These are phyloP conservation scores for Mesochorus sp. DNA, from an alignment of 2,888 invertebrate species.

Conservation along the genomic window DNA sequence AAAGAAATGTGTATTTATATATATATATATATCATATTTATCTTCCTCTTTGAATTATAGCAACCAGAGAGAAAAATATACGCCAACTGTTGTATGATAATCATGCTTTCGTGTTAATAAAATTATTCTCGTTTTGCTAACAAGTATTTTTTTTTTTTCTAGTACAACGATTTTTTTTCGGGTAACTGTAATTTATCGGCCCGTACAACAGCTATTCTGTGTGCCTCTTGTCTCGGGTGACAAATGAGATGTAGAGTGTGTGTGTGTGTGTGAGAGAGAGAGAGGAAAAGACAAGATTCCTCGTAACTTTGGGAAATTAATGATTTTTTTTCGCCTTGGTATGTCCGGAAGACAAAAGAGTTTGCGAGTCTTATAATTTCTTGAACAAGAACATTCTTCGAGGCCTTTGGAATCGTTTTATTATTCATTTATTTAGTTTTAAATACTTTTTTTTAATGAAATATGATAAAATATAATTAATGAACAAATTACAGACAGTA, in stretches of 20 bases:
- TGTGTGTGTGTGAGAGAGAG: no score
- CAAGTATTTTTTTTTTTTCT: conserved; percentile 23
- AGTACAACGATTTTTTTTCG: no score
- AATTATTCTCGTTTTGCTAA: conserved; percentile 19
- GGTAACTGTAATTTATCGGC: conserved; percentile 33
- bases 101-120: conserved; percentile 14
- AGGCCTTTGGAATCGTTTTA: not conserved
- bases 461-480: no score
- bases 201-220: conserved; percentile 10
- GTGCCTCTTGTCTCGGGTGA: conserved; percentile 19
- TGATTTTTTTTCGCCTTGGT: not conserved
- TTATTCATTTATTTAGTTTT: not conserved
- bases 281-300: not conserved
- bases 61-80: conserved; percentile 12
- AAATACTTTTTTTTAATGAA: not conserved
- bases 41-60: conserved; percentile 50
- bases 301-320: conserved; percentile 33
- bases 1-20: no score
- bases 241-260: conserved; percentile 28
- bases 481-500: no score
- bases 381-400: not conserved
- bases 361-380: not conserved
- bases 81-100: conserved; percentile 8
- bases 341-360: not conserved
- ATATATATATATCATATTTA: conserved; percentile 34